Conservation (phyloP, 2,797 vertebrate species). For the Dendrocincla fuliginosa region DNA sequence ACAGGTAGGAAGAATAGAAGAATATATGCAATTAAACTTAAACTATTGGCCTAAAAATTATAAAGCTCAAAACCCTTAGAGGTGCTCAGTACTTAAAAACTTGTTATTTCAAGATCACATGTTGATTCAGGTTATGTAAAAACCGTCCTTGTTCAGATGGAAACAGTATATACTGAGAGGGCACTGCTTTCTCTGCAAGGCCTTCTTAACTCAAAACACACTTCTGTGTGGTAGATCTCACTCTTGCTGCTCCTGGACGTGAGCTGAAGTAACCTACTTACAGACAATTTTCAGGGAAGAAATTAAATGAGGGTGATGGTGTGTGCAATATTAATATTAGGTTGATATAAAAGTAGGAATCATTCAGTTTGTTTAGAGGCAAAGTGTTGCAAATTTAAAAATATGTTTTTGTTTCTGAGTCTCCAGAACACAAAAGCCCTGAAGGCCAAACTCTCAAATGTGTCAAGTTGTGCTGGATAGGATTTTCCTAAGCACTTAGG, state of each 20-base stretch:
- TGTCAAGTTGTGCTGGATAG: background rate
- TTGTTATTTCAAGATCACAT: background rate
- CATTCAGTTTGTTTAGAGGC: background rate
- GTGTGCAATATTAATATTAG: background rate
- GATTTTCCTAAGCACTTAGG: background rate
- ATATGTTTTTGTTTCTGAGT: background rate
- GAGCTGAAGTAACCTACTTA: background rate
- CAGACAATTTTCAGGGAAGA: background rate
- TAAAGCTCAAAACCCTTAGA: background rate
- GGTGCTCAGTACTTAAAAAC: background rate
- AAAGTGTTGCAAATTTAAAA: background rate
- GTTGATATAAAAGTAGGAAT: background rate
- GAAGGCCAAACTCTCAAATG: background rate
- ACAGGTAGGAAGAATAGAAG: background rate
- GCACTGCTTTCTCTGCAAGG: background rate
- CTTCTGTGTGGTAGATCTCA: background rate
- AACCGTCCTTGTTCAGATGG: background rate
- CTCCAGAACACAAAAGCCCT: background rate
- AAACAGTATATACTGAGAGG: background rate
- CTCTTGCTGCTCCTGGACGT: background rate
- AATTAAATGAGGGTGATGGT: background rate
- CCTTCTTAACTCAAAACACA: background rate
- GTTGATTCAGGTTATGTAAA: background rate
- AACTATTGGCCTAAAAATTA: background rate
- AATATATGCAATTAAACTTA: background rate